These are phyloP conservation scores for Myrmecobius fasciatus DNA, from an alignment of 2,113 vertebrate genomes.

Conservation along the genomic window DNA sequence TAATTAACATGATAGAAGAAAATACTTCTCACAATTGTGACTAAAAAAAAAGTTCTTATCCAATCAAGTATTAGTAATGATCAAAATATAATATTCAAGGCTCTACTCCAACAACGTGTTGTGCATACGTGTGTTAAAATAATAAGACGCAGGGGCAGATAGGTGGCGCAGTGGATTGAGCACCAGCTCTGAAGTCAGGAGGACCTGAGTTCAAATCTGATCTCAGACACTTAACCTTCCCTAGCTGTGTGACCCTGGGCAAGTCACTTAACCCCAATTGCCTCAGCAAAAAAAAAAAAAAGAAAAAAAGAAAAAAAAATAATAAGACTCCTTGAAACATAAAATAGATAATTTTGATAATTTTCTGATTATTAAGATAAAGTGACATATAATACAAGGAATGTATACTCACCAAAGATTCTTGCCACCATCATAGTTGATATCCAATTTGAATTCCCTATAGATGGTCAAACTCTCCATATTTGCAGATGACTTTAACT, in stretches of 20 bases:
- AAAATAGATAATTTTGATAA: background rate
- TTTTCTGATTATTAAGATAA: background rate
- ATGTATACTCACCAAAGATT: background rate
- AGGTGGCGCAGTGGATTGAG: too few relatives aligned
- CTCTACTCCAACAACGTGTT: background rate
- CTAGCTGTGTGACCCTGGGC: too few relatives aligned
- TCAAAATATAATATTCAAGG: background rate
- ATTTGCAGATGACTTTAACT: background rate
- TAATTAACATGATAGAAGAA: background rate
- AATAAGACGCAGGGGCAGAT: too few relatives aligned
- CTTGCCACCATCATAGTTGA: background rate
- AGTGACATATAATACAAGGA: background rate
- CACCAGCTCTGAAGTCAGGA: too few relatives aligned
- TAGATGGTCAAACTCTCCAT: background rate
- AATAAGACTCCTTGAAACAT: background rate
- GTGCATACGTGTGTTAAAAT: background rate
- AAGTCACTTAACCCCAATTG: too few relatives aligned
- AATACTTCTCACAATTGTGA: background rate
- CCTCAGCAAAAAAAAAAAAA: too few relatives aligned
- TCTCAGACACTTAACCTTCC: too few relatives aligned
- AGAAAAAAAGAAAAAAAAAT: too few relatives aligned
- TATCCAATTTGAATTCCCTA: background rate
- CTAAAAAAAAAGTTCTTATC: background rate
- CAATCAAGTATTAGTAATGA: background rate
- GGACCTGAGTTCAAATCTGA: too few relatives aligned